Evolutionary conservation across 2,888 invertebrate genomes (phyloP).

Genomic region (Monoplex corrugatus): DNA sequence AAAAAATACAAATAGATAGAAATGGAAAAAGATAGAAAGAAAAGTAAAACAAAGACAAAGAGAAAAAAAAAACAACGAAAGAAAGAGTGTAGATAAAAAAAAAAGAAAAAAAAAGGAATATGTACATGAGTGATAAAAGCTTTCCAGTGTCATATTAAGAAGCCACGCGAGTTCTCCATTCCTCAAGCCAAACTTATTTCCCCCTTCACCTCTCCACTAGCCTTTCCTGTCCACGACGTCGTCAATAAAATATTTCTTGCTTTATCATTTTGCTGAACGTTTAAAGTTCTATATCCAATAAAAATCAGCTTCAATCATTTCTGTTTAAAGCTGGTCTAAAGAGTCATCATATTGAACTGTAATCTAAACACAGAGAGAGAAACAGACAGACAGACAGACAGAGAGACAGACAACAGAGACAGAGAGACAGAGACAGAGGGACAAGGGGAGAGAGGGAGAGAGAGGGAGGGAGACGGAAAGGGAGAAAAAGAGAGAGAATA

Average conservation of each 20-base stretch:
- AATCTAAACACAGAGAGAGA: not conserved
- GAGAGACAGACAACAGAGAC: not conserved
- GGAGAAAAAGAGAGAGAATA: not conserved
- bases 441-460: not conserved
- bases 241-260: too few relatives aligned
- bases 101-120: not conserved
- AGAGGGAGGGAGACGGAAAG: not conserved
- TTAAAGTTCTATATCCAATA: too few relatives aligned
- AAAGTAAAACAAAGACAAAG: not conserved
- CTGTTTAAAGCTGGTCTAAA: too few relatives aligned
- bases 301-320: too few relatives aligned
- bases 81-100: not conserved
- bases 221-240: too few relatives aligned
- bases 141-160: too few relatives aligned
- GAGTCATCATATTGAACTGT: too few relatives aligned
- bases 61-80: not conserved
- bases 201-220: too few relatives aligned
- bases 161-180: too few relatives aligned
- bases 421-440: not conserved
- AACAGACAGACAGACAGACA: not conserved
- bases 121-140: not conserved
- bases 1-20: not conserved
- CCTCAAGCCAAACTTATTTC: too few relatives aligned
- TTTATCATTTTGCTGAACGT: too few relatives aligned
- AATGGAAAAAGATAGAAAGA: not conserved